Base-by-base conservation (phyloP, 2,797 vertebrate genomes). In the Argentina silus region DNA sequence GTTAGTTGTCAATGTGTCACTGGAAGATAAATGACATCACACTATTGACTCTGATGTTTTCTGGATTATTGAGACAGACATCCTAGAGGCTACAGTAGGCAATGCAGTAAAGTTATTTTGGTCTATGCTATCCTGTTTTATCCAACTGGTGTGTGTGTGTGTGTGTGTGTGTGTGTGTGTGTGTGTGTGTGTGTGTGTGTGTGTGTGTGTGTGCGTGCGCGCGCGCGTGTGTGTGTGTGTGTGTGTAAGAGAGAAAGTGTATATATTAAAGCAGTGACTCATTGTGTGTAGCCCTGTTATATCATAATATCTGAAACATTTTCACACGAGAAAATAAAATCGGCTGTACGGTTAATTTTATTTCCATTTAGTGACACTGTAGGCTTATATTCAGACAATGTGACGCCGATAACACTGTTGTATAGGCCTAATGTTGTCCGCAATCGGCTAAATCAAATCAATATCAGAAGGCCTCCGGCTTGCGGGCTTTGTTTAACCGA, bases 221-320 rank as follows among this genome's bases (percentile, higher is more conserved):
- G 36, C 5, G 14, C 44, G 36, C 44, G 42, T 61, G 36, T 64
- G 36, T 64, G 61, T 64, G 36, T 44, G 1, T 6, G 36, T 6
- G 61, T 43, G 21, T 61, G 19, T 1, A 7, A 21, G 59, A 21
- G n/a, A 11, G 51, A 11, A n/a, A 1, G 51, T 55, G n/a, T 36
- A 36, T 36, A 36, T 36, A 36, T 36, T 36, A 36, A 36, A 36
- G 4, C 27, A 36, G 4, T 36, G 27, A 36, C 27, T 36, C 27
- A 36, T 36, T 36, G 27, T 36, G 27, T 36, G 1, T 36, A 36
- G 27, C 2, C 27, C 4, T 36, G 27, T 36, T 36, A 36, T 36
- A 36, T 36, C 27, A 36, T 36, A 36, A 36, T 36, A 36, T 36
- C 99, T 99, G 92, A 99, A 99, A 78, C 95, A 99, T 36, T 1